Base-by-base conservation (phyloP, 2,113 vertebrate species). In the Ailurus styani region DNA sequence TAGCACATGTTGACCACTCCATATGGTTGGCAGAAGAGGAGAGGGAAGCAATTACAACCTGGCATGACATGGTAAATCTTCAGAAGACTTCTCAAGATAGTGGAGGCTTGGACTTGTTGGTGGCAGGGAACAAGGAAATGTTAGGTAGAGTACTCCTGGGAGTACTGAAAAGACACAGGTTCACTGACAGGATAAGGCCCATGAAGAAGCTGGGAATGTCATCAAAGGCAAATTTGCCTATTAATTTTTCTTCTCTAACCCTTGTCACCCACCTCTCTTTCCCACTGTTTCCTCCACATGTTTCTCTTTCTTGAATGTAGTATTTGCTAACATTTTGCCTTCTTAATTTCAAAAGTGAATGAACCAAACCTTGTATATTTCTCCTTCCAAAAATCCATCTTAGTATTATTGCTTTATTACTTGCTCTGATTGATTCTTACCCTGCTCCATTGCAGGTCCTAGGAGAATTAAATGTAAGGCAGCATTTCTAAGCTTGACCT, bases 341-440 rank as follows among this genome's bases (percentile, higher is more conserved):
- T 29, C 42, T 87, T 95, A 72, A 91, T 89, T 97, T 96, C 73
- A 91, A 57, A 95, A 78, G 57, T 87, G 17, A 87, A 75, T 68
- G 17, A 93, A 91, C 37, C 85, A 93, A 82, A 72, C 20, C 31
- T 86, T 87, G 3, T 68, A 54, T 86, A 64, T 84, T 96, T 85
- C 81, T 73, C 50, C 54, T 87, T 95, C 60, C 42, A 45, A 73
- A 97, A 90, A 47, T 15, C 7, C 14, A 2, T 96, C 27, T 85
- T 81, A 62, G 47, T 54, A 52, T 42, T 85, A 72, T 11, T 60
- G 12, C 70, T 94, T 94, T n/a, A 84, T 88, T 81, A 57, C 31
- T 52, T 37, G 15, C 42, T 70, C 45, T 68, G 47, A 57, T 60
- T 94, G 31, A 54, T 78, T 83, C 78, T 52, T 92, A 62, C n/a